Conservation (phyloP, 2,797 vertebrate genomes). For the Falco concolor region DNA sequence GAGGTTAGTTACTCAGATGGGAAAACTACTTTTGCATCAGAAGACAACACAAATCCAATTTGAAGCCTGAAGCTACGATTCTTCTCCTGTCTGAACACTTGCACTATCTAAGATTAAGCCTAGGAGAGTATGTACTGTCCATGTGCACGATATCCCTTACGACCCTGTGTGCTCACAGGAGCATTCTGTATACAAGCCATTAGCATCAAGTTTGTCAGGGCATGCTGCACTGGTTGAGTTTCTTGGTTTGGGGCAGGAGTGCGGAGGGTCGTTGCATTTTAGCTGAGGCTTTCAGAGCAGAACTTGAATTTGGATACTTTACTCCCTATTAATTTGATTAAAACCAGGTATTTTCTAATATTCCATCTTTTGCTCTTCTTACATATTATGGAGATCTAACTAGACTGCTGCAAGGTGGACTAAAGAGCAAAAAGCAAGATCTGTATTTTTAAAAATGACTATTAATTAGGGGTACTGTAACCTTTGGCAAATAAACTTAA, state of each 20-base stretch:
- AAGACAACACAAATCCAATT: background rate
- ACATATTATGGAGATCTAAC: background rate
- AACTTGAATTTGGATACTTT: background rate
- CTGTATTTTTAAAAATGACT: background rate
- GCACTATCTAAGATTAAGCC: background rate
- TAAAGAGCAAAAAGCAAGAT: background rate
- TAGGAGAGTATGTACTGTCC: background rate
- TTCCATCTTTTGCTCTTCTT: background rate
- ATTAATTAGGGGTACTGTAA: background rate
- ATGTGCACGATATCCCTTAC: background rate
- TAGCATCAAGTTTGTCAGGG: background rate
- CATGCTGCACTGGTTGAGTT: background rate
- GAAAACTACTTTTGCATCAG: background rate
- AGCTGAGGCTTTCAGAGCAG: background rate
- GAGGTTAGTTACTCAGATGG: background rate
- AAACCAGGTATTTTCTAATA: background rate
- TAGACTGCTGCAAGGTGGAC: background rate
- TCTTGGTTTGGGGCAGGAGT: background rate
- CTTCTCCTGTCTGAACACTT: background rate
- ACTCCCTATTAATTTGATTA: background rate
- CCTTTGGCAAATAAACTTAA: background rate
- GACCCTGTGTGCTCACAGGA: background rate
- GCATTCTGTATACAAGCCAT: background rate
- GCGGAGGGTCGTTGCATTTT: background rate
- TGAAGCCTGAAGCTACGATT: background rate